phyloP scores from a whole-genome alignment of 2,888 invertebrate species.

The Chymomyza fuscimana region DNA sequence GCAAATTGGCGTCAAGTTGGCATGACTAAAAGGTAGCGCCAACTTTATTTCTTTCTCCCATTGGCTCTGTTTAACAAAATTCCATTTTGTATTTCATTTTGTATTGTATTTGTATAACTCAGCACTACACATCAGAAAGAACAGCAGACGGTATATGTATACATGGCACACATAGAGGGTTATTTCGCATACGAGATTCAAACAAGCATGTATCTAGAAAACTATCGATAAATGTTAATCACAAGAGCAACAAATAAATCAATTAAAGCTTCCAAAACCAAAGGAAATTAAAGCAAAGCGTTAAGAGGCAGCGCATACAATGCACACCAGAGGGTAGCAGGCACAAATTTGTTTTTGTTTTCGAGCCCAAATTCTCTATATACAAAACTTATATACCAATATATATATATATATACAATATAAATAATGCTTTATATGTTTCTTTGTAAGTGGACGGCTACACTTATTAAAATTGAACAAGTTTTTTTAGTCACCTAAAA shows the following conservation, averaged over 20 bases:
- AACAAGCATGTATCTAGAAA: slow-evolving; percentile 8
- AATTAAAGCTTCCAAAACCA: slow-evolving; percentile 40
- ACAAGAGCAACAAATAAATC: slow-evolving; percentile 37
- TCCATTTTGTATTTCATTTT: slow-evolving; percentile 1
- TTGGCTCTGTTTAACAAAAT: not conserved
- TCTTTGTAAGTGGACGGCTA: not conserved
- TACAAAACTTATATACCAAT: not conserved
- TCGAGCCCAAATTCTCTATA: not conserved
- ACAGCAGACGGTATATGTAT: slow-evolving; percentile 38
- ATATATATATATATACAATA: not conserved
- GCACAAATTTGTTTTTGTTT: slow-evolving; percentile 36
- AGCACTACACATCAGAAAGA: slow-evolving; percentile 11
- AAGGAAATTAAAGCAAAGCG: slow-evolving; percentile 21
- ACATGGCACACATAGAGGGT: slow-evolving; percentile 22
- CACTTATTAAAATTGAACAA: not conserved
- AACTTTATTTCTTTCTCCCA: too few relatives aligned
- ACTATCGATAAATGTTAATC: slow-evolving; percentile 7
- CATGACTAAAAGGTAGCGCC: not conserved
- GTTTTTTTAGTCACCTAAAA: too few relatives aligned
- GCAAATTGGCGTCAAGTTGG: not conserved
- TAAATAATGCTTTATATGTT: not conserved
- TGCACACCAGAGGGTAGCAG: not conserved
- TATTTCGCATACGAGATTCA: slow-evolving; percentile 22
- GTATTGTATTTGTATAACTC: too few relatives aligned
- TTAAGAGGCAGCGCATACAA: slow-evolving; percentile 17